These are phyloP conservation scores for Lacerta agilis DNA, from an alignment of 2,797 vertebrate genomes.

Conservation along the genomic window DNA sequence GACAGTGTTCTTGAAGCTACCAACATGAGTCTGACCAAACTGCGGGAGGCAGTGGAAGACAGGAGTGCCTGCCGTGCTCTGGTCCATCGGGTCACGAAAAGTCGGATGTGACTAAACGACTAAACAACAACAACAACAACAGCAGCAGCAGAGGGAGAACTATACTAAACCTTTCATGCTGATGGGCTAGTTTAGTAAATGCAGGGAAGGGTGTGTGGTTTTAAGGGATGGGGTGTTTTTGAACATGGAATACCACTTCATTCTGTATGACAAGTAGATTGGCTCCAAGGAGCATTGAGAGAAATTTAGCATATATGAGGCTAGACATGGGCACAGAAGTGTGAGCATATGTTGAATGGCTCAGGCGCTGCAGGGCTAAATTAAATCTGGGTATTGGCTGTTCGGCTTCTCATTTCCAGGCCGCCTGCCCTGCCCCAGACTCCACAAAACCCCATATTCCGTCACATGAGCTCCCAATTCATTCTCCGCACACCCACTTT, in stretches of 20 bases:
- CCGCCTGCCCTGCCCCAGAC: background rate
- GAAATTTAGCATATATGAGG: background rate
- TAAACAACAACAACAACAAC: background rate
- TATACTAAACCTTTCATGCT: background rate
- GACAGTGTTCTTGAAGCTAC: too few relatives aligned
- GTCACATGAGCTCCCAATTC: background rate
- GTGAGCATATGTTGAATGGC: too few relatives aligned
- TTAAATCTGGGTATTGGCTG: background rate
- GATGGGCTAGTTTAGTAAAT: background rate
- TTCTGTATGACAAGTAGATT: background rate
- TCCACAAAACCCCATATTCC: slow-evolving; percentile 16
- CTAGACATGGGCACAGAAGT: background rate
- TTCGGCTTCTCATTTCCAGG: background rate
- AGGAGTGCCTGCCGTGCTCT: too few relatives aligned
- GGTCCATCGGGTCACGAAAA: too few relatives aligned
- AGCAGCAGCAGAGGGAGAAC: background rate
- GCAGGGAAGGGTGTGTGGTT: background rate
- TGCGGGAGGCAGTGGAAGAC: too few relatives aligned
- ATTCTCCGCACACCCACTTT: too few relatives aligned
- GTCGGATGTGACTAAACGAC: too few relatives aligned
- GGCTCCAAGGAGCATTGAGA: background rate
- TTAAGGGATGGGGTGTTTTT: background rate
- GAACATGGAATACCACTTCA: too few relatives aligned
- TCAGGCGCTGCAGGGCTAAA: background rate
- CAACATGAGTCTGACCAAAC: too few relatives aligned